A percentile compares a stretch with the other conserved stretches of the same genome.
Evolutionary conservation across 2,113 vertebrate genomes (phyloP).

Genomic region (Oxygymnocypris stewartii): DNA sequence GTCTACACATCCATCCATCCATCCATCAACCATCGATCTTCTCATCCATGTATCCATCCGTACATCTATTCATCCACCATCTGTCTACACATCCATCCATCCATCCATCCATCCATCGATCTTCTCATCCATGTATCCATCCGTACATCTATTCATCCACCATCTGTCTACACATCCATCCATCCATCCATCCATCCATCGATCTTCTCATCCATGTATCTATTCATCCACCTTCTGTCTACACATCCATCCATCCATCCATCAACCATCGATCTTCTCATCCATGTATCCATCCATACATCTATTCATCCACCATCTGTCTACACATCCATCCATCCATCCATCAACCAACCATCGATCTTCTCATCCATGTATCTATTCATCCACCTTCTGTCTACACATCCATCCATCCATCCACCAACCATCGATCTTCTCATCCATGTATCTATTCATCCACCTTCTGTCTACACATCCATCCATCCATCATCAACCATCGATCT

Average conservation of each 20-base stretch:
- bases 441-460: too few species aligned
- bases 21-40: not conserved
- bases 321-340: not conserved
- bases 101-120: not conserved
- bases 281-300: not conserved
- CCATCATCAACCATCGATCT: too few species aligned
- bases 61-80: too few species aligned
- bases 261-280: too few species aligned
- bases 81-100: not conserved
- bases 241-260: not conserved
- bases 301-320: not conserved
- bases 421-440: too few species aligned
- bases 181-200: not conserved
- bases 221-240: too few species aligned
- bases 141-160: not conserved
- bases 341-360: too few species aligned
- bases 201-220: not conserved
- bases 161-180: not conserved
- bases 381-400: too few species aligned
- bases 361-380: too few species aligned
- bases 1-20: not conserved
- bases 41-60: not conserved
- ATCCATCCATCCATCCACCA: too few species aligned
- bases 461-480: too few species aligned
- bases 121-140: too few species aligned